Evolutionary conservation across 30 jellyfish, hydroid and myxozoan genomes (phyloP), one percentile per base, ranked within the genome.

Genomic region (Hydractinia echinata): DNA sequence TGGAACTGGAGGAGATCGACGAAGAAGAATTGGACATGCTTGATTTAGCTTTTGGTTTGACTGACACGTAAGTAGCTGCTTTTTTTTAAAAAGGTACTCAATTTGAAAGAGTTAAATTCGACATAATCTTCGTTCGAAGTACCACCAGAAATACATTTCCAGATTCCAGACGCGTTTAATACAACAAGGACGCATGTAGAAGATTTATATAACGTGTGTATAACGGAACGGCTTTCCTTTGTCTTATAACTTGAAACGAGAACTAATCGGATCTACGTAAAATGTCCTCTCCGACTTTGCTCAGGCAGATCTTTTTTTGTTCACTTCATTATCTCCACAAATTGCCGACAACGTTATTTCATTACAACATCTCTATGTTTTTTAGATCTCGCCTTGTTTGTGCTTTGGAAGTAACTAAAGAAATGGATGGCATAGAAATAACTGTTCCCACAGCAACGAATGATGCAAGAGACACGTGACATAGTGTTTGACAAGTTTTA

Each of bases 1-100:
- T 93, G 30, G 80, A 51, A 7, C 66, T 93, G 58, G 95, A 87
- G 6, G 86, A 93, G 18, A 93, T 95, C 15, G 73, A 95, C 15
- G 99, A 93, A 58, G 99, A 93, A 66, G 99, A 93, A 76, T 82
- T 93, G 4, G 99, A 93, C 84, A 87, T 93, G 99, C 85, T 93
- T 14, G 99, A 93, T 67, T 61, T 93, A n/a, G 99, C 99, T 19
- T 93, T 77, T 81, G 99, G 99, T 52, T 71, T 93, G 66, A 83
- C 96, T 49, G 99, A 93, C 55, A 93, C 99, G 99, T 93, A 78
- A 81, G 99, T 77, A 51, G 53, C 39, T 30, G 44, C 44, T 30
- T 30, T 2, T 30, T 30, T 30, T 30, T 30, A 0, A 30, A 30
- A 30, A 30, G 44, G 2, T 30, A 30, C 44, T 30, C 44, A 1